Conservation (phyloP, 2,888 invertebrate genomes). For the Drosophila trichaetosa region DNA sequence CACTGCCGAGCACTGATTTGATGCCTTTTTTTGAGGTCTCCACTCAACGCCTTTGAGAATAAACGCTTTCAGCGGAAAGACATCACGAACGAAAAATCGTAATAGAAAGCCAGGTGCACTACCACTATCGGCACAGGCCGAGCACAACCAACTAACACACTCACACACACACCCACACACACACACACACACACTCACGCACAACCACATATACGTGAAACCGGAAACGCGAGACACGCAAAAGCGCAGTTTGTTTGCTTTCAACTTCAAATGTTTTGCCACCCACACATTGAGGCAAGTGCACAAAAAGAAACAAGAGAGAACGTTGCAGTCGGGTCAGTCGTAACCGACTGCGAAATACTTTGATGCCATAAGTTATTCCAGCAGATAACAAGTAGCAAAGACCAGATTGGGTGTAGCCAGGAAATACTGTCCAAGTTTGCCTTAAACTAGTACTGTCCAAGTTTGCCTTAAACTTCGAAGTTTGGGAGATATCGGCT, state of each 20-base stretch:
- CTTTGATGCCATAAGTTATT: too few species aligned
- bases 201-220: not conserved
- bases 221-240: slow-evolving; percentile 13
- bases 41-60: slow-evolving; percentile 59
- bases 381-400: too few species aligned
- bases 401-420: too few species aligned
- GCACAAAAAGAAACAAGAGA: not conserved
- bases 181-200: not conserved
- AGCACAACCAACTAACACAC: slow-evolving; percentile 6
- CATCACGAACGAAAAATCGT: slow-evolving; percentile 13
- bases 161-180: slow-evolving; percentile 9
- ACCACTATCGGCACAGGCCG: slow-evolving; percentile 13
- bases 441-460: too few species aligned
- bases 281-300: slow-evolving; percentile 25
- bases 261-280: slow-evolving; percentile 55
- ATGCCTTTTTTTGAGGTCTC: slow-evolving; percentile 40
- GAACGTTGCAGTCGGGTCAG: too few species aligned
- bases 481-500: too few species aligned
- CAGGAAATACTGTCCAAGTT: too few species aligned
- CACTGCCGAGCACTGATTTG: slow-evolving; percentile 48
- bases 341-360: too few species aligned
- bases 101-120: slow-evolving; percentile 41
- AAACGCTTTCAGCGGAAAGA: slow-evolving; percentile 62
- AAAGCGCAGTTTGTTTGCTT: slow-evolving; percentile 71
- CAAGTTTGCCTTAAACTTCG: too few species aligned